Conservation (phyloP, 2,797 vertebrate genomes). For the Astyanax mexicanus region DNA sequence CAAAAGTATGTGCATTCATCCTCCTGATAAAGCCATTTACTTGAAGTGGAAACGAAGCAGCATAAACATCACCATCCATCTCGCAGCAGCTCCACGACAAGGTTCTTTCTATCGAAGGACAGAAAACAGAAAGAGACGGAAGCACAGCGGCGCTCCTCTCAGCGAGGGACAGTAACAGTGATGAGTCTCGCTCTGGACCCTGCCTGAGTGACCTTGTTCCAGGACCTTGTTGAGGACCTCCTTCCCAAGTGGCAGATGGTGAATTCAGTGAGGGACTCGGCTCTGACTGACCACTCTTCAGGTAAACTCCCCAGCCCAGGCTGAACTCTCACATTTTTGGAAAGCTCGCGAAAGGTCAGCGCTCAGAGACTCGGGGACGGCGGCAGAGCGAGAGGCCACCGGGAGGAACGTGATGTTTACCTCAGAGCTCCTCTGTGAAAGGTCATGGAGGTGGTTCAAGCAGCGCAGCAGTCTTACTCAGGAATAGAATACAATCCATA, state of each 20-base stretch:
- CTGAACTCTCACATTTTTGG: background rate
- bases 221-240: constrained; percentile 23
- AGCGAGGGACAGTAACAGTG: background rate
- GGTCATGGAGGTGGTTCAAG: background rate
- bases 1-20: constrained; percentile 37
- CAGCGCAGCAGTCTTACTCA: no score
- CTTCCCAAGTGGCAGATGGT: constrained; percentile 51
- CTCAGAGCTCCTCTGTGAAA: constrained; percentile 8
- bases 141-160: background rate
- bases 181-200: background rate
- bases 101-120: constrained; percentile 21
- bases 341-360: constrained; percentile 25
- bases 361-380: constrained; percentile 21
- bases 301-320: background rate
- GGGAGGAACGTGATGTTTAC: background rate
- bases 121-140: constrained; percentile 3
- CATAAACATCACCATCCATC: constrained; percentile 38
- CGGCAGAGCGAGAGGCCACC: constrained; percentile 1
- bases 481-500: no score
- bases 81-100: constrained; percentile 16
- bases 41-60: constrained; percentile 21
- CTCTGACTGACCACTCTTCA: constrained; percentile 1
- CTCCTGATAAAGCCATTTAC: constrained; percentile 38
- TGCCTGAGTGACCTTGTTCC: constrained; percentile 11
- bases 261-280: constrained; percentile 10